Conservation (phyloP, 1,140 invertebrate genomes). For the Bombus soroeensis region DNA sequence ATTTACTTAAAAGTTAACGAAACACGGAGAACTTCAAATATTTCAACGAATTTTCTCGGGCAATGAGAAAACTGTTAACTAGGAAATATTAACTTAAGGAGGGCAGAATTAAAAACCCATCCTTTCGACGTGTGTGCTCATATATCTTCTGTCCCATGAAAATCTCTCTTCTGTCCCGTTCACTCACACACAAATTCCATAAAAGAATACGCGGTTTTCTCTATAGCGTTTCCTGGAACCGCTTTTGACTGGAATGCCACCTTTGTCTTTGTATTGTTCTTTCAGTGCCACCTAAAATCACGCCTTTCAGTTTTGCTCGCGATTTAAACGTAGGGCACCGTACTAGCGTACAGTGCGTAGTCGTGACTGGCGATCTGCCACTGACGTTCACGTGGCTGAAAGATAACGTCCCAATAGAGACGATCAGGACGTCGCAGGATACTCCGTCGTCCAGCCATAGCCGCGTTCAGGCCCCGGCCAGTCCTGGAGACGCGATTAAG, state of each 20-base stretch:
- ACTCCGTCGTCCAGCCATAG: conserved; percentile 52
- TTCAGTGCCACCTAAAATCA: conserved; percentile 87
- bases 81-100: neutral
- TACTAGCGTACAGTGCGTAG: conserved; percentile 87
- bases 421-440: conserved; percentile 67
- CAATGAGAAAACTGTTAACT: neutral
- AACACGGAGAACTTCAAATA: neutral
- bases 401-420: conserved; percentile 83
- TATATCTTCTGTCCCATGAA: neutral
- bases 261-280: conserved; percentile 75
- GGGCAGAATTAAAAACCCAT: conserved; percentile 15
- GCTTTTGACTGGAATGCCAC: conserved; percentile 69
- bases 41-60: neutral
- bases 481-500: conserved; percentile 59
- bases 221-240: conserved; percentile 56
- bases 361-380: conserved; percentile 87
- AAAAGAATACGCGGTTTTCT: conserved; percentile 42
- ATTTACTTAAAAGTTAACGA: neutral
- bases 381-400: conserved; percentile 89
- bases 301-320: conserved; percentile 86
- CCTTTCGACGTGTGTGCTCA: conserved; percentile 36
- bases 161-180: neutral
- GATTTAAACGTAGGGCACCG: conserved; percentile 86
- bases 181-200: neutral
- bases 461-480: conserved; percentile 56